A percentile compares a stretch with the other conserved stretches of the same genome.
Evolutionary conservation across 2,888 invertebrate genomes (phyloP).

Genomic region (Copidosoma aretas): DNA sequence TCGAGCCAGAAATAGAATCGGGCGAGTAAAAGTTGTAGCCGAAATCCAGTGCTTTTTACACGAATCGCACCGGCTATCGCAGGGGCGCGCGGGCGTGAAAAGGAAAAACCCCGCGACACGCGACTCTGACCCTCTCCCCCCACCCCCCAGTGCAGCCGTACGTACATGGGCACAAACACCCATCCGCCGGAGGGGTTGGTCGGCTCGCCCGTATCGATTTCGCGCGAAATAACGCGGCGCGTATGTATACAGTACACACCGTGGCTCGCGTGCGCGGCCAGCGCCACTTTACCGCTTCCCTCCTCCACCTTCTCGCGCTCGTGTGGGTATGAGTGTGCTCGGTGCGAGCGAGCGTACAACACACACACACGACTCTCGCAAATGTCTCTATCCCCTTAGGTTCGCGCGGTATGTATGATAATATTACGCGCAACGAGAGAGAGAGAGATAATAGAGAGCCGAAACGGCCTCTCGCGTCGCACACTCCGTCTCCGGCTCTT

Average conservation of each 20-base stretch:
- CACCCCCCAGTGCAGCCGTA: too few species aligned
- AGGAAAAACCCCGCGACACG: slow-evolving; percentile 28
- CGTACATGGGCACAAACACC: neutral
- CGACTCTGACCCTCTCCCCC: slow-evolving; percentile 4
- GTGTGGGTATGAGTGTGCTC: too few species aligned
- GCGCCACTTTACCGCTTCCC: slow-evolving; percentile 52
- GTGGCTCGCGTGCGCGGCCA: slow-evolving; percentile 52
- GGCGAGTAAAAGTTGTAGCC: neutral
- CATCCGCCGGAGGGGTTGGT: neutral
- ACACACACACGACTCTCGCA: slow-evolving; percentile 45
- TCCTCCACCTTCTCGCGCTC: neutral
- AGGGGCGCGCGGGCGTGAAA: neutral
- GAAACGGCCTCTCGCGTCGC: too few species aligned
- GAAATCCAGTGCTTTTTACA: neutral
- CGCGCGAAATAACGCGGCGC: slow-evolving; percentile 26
- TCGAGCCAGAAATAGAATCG: too few species aligned
- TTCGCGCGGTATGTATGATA: neutral
- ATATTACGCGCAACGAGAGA: too few species aligned
- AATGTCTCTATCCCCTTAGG: slow-evolving; percentile 56
- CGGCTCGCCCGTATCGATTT: slow-evolving; percentile 50
- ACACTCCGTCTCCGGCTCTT: too few species aligned
- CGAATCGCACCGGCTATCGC: neutral
- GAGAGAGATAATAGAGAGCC: too few species aligned
- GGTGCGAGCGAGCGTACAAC: too few species aligned
- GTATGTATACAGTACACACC: too few species aligned